Conservation (phyloP, 2,797 vertebrate genomes). For the Pantherophis alleghaniensis region DNA sequence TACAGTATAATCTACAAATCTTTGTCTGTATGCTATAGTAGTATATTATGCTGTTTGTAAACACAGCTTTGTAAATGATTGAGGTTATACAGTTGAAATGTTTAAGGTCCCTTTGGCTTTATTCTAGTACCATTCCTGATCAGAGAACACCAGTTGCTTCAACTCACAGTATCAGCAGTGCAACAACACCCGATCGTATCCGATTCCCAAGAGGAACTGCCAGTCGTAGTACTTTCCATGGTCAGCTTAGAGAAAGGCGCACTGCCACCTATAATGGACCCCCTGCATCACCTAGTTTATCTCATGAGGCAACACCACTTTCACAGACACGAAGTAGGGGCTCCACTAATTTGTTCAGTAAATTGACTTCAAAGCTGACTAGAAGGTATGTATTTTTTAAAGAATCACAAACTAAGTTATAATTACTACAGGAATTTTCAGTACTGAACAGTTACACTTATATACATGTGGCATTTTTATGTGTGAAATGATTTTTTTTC, state of each 20-base stretch:
- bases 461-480: neutral
- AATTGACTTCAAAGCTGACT: constrained; percentile 95
- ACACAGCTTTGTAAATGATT: neutral
- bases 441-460: neutral
- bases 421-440: neutral
- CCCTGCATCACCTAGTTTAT: constrained; percentile 92
- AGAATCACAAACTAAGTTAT: fast-evolving
- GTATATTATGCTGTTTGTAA: constrained; percentile 26
- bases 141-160: constrained; percentile 92
- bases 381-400: constrained; percentile 82
- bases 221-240: constrained; percentile 95
- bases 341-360: constrained; percentile 95
- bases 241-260: constrained; percentile 90
- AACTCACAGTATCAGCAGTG: constrained; percentile 92
- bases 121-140: constrained; percentile 77
- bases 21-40: constrained; percentile 44
- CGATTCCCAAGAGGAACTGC: constrained; percentile 93
- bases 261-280: constrained; percentile 97
- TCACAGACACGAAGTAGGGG: constrained; percentile 91
- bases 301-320: constrained; percentile 88
- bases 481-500: neutral
- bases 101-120: constrained; percentile 36
- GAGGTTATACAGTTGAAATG: constrained; percentile 1
- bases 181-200: constrained; percentile 89
- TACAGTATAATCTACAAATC: constrained; percentile 45